Evolutionary conservation across 2,888 invertebrate species (phyloP).

Genomic region (Euplexia lucipara): DNA sequence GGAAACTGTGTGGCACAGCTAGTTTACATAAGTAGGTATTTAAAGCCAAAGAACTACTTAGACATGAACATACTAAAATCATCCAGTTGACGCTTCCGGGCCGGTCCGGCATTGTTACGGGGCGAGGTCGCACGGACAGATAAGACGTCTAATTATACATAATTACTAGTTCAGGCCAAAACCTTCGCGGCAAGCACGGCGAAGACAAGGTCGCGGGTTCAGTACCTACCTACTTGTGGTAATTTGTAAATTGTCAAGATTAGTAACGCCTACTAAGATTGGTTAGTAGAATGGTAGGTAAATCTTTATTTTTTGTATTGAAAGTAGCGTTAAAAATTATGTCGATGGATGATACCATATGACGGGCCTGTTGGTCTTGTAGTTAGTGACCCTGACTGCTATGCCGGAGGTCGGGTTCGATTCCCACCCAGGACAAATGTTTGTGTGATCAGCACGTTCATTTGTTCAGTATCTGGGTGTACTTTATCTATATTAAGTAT

Average conservation of each 20-base stretch:
- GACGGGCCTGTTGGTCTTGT: too few relatives aligned
- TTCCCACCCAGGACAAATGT: too few relatives aligned
- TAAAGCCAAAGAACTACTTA: conserved; percentile 13
- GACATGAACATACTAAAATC: conserved; percentile 44
- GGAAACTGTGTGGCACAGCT: too few relatives aligned
- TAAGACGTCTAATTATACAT: conserved; percentile 71
- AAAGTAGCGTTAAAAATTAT: too few relatives aligned
- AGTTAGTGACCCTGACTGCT: too few relatives aligned
- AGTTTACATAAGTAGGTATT: background rate
- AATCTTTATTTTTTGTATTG: background rate
- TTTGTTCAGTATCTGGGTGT: too few relatives aligned
- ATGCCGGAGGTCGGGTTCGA: too few relatives aligned
- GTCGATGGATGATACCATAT: too few relatives aligned
- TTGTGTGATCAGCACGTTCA: too few relatives aligned
- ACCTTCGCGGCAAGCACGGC: conserved; percentile 55
- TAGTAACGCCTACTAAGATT: conserved; percentile 26
- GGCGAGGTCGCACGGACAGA: conserved; percentile 69
- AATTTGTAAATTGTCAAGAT: conserved; percentile 56
- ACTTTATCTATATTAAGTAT: too few relatives aligned
- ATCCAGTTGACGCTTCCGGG: conserved; percentile 70
- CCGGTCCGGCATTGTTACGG: conserved; percentile 68
- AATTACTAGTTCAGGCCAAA: conserved; percentile 63
- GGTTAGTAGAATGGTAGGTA: background rate
- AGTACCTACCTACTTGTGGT: conserved; percentile 26
- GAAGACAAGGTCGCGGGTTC: conserved; percentile 61